A percentile compares a stretch with the other conserved stretches of the same genome.
Conservation (phyloP, 2,797 vertebrate species). For the Mallotus villosus region DNA sequence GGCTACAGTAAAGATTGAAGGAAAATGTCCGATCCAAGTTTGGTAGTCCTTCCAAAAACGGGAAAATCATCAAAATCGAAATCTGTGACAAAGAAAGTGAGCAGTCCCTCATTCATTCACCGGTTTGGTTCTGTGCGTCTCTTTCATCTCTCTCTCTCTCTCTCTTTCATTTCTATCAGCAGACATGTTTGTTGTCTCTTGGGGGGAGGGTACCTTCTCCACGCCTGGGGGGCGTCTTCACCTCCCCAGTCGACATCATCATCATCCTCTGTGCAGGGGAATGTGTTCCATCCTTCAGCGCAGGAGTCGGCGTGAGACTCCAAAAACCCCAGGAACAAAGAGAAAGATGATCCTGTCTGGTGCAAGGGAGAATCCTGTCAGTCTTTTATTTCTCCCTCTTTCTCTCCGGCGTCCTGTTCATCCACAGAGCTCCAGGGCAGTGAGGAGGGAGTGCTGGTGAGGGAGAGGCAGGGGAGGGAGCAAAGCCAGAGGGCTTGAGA, state of each 20-base stretch:
- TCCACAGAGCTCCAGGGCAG: conserved; percentile 59
- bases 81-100: conserved; percentile 30
- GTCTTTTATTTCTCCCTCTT: conserved; percentile 48
- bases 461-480: conserved; percentile 37
- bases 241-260: conserved; percentile 33
- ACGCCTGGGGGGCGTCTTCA: conserved; percentile 35
- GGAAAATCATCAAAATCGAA: conserved; percentile 23
- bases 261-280: conserved; percentile 30
- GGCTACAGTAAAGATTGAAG: conserved; percentile 17
- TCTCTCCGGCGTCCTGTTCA: conserved; percentile 48
- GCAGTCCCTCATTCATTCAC: conserved; percentile 43
- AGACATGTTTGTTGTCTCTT: conserved; percentile 48
- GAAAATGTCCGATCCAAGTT: conserved; percentile 16
- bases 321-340: conserved; percentile 59
- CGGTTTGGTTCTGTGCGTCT: conserved; percentile 48
- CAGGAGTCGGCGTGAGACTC: conserved; percentile 26
- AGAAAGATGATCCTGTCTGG: conserved; percentile 32
- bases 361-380: conserved; percentile 38
- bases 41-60: background rate
- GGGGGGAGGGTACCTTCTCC: conserved; percentile 46
- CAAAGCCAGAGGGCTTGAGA: conserved; percentile 32
- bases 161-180: conserved; percentile 57
- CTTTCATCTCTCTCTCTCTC: conserved; percentile 39
- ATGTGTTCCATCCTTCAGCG: conserved; percentile 24
- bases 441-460: conserved; percentile 52